Base-by-base conservation (phyloP, 37 sponge, comb jelly and placozoan genomes). In the Lycopodina hypogea region DNA sequence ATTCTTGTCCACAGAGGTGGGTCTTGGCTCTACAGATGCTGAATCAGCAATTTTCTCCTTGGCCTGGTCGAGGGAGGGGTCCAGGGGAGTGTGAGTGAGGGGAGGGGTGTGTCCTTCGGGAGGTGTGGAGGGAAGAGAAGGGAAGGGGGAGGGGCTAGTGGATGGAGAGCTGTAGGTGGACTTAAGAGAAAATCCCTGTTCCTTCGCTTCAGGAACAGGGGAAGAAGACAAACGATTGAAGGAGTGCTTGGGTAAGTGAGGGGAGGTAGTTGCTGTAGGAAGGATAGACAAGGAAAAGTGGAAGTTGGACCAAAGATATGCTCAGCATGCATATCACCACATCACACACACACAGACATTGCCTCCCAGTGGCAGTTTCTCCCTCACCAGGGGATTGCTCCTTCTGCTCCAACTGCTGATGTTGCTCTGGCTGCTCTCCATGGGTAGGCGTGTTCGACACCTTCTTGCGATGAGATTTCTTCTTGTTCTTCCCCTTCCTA, bases 91-190 rank as follows among this genome's bases (percentile, higher is more conserved):
- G 68, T 30, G 38, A 7, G 18, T 18, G 21, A 9, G 6, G 6
- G 48, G 50, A 45, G 48, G 71, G n/a, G 48, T 70, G 38, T 40
- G 71, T 4, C n/a, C 38, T 29, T 72, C 53, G 50, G 77, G 77
- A 33, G 77, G 77, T 38, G 77, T 45, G 42, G 64, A 42, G 77
- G 77, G 63, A 65, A 40, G 51, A 18, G 77, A 45, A 65, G 77
- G 50, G 65, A 32, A 77, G 12, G 77, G 77, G 1, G 77, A 77
- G 40, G 59, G 37, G 41, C 77, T 77, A 28, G 51, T 41, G 15
- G 45, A n/a, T 36, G 64, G 62, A 22, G 77, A 64, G 65, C 50
- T 64, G 33, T 51, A 39, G 33, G 19, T 56, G 42, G 74, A 39
- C 0, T 53, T 36, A 74, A 28, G 58, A 24, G 79, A 66, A 36